These are phyloP conservation scores for Patella vulgata DNA, from an alignment of 1,140 invertebrate species.

Conservation along the genomic window DNA sequence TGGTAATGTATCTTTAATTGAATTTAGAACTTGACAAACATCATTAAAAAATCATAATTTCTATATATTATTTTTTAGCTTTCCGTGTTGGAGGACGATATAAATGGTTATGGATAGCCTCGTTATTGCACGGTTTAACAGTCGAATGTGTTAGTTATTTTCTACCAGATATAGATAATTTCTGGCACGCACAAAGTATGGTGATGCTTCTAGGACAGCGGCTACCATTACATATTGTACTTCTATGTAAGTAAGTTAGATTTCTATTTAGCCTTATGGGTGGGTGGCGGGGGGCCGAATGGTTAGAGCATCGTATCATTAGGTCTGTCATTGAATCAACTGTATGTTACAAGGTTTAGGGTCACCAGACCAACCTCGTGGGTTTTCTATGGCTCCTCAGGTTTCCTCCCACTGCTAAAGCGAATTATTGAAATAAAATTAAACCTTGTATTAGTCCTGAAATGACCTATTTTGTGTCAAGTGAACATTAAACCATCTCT, in stretches of 20 bases:
- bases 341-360: not conserved
- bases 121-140: slow-evolving; percentile 75
- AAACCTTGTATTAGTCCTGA: too few species aligned
- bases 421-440: too few species aligned
- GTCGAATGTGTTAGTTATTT: slow-evolving; percentile 74
- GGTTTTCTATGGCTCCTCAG: too few species aligned
- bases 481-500: too few species aligned
- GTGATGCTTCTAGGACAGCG: slow-evolving; percentile 76
- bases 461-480: too few species aligned
- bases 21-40: too few species aligned
- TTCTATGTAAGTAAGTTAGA: slow-evolving; percentile 75
- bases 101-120: slow-evolving; percentile 77
- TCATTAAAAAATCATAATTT: too few species aligned
- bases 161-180: slow-evolving; percentile 76
- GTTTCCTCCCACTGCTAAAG: too few species aligned
- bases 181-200: slow-evolving; percentile 81
- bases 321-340: too few species aligned
- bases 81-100: slow-evolving; percentile 75
- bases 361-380: too few species aligned
- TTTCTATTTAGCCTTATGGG: not conserved
- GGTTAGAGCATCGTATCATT: not conserved
- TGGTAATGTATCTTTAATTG: too few species aligned
- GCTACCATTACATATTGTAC: slow-evolving; percentile 77
- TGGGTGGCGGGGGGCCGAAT: not conserved
- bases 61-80: slow-evolving; percentile 68